phyloP scores from a whole-genome alignment of 1,140 invertebrate species.

The Ceratina australensis region DNA sequence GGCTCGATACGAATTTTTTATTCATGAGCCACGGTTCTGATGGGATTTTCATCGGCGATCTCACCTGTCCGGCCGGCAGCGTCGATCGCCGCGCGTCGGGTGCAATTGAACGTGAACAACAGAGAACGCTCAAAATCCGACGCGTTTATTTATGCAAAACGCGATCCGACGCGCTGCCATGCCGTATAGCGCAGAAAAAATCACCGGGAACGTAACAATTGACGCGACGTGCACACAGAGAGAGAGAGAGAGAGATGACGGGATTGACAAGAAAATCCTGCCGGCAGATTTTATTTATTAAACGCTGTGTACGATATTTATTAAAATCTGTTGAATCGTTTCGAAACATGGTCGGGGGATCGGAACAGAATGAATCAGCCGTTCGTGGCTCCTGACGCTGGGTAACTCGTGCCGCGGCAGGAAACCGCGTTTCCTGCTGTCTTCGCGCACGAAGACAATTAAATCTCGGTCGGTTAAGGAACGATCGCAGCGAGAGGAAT shows the following conservation, averaged over 20 bases:
- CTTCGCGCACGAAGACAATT: constrained; percentile 37
- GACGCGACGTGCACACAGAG: neutral
- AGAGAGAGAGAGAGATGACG: no score
- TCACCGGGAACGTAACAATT: constrained; percentile 2
- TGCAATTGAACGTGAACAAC: constrained; percentile 56
- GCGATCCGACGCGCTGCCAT: constrained; percentile 6
- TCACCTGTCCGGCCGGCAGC: constrained; percentile 66
- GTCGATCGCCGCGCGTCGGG: constrained; percentile 61
- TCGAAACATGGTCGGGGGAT: neutral
- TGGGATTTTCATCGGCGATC: constrained; percentile 67
- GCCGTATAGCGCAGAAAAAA: constrained; percentile 14
- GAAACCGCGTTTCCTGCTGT: constrained; percentile 34
- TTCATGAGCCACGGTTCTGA: constrained; percentile 63
- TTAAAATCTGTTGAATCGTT: no score
- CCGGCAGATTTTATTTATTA: no score
- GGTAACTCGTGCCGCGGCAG: neutral
- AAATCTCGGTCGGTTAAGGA: constrained; percentile 37
- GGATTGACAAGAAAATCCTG: no score
- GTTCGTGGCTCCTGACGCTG: constrained; percentile 15
- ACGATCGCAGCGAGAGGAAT: constrained; percentile 34
- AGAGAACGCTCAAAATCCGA: constrained; percentile 10
- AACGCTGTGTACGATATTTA: no score
- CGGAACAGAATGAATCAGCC: constrained; percentile 20
- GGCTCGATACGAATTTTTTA: constrained; percentile 69
- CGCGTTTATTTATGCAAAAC: constrained; percentile 51